These are phyloP conservation scores for Neolamprologus longior DNA, from an alignment of 2,113 vertebrate genomes.

Conservation along the genomic window DNA sequence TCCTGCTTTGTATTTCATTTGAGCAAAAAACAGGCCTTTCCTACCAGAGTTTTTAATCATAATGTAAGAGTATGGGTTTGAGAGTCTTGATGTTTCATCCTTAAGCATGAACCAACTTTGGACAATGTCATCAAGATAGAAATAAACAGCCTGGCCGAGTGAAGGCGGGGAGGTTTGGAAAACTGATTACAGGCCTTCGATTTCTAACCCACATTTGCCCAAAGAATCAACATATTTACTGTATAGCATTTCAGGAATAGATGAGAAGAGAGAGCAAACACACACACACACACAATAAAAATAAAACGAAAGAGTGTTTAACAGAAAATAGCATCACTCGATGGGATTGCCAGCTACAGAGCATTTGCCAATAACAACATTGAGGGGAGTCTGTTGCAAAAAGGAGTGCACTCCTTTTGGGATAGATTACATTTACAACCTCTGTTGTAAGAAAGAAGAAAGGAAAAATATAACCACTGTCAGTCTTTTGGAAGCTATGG, in stretches of 20 bases:
- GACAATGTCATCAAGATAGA: conserved; percentile 52
- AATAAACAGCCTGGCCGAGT: conserved; percentile 47
- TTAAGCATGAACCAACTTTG: conserved; percentile 28
- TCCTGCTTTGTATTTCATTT: background rate
- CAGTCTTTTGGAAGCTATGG: conserved; percentile 6
- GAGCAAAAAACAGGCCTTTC: background rate
- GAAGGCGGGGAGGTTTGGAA: conserved; percentile 50
- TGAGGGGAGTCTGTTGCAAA: conserved; percentile 43
- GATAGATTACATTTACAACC: conserved; percentile 51
- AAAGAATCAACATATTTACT: conserved; percentile 56
- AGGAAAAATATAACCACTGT: conserved; percentile 12
- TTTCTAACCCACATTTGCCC: conserved; percentile 55
- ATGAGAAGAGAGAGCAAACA: conserved; percentile 1
- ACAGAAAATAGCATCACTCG: conserved; percentile 61
- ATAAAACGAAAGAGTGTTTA: background rate
- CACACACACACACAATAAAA: background rate
- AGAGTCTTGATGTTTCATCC: conserved; percentile 15
- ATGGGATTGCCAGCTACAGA: conserved; percentile 38
- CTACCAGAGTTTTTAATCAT: background rate
- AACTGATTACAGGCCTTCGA: conserved; percentile 66
- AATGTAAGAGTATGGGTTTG: background rate
- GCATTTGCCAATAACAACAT: conserved; percentile 61
- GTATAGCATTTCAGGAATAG: conserved; percentile 60
- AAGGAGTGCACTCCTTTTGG: conserved; percentile 41
- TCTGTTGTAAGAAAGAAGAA: conserved; percentile 25